Conservation (phyloP, 2,113 vertebrate species). For the Sapayoa aenigma region DNA sequence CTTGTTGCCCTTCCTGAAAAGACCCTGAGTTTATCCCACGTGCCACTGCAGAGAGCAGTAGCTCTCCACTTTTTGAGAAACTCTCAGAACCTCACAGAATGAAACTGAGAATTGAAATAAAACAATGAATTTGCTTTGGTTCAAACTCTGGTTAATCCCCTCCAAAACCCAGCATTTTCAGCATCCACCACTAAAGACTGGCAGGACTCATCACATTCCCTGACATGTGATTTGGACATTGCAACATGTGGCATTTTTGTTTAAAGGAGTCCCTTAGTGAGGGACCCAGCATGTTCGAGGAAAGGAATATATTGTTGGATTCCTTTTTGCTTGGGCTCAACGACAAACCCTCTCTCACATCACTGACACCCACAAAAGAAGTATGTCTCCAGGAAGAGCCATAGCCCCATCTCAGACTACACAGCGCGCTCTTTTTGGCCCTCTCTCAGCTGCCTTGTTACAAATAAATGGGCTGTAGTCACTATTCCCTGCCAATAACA, state of each 20-base stretch:
- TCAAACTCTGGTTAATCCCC: neutral
- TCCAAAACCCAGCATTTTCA: neutral
- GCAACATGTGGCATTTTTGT: neutral
- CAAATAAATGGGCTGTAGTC: accelerated
- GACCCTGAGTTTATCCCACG: neutral
- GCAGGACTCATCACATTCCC: slow-evolving; percentile 17
- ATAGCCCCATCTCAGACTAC: neutral
- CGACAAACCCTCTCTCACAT: neutral
- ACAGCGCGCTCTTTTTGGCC: neutral
- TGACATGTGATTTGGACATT: neutral
- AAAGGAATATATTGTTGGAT: neutral
- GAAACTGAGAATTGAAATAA: neutral
- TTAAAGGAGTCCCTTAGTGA: neutral
- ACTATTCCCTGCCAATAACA: accelerated
- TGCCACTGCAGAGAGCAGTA: neutral
- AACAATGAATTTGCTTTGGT: neutral
- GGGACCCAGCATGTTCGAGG: neutral
- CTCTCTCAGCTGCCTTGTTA: neutral
- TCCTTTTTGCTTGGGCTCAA: neutral
- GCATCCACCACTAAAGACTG: neutral
- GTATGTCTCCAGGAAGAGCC: neutral
- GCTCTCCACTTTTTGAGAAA: neutral
- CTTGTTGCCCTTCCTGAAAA: neutral
- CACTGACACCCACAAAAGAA: neutral
- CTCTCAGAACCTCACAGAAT: neutral